Base-by-base conservation (phyloP, 2,888 invertebrate species). In the Oscheius onirici region DNA sequence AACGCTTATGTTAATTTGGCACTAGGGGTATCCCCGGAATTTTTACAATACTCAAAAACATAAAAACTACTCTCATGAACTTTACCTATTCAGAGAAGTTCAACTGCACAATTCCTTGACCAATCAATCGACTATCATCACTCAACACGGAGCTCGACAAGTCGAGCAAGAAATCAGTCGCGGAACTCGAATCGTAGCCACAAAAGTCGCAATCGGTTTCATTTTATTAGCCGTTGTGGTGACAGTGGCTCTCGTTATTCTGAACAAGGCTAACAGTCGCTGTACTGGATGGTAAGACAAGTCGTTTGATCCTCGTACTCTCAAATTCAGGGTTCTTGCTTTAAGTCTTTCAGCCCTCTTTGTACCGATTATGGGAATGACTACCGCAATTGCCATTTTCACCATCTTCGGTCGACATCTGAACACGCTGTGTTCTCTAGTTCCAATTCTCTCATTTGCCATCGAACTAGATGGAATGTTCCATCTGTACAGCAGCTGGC, bases 71-170 rank as follows among this genome's bases (percentile, higher is more conserved):
- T 6, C 3, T 13, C 26, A 5, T 54, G 8, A 40, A 28, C 15
- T 24, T 26, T 52, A 1, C 28, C 10, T 6, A 52, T 72, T 44
- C 69, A 77, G 77, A 46, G 75, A 61, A 43, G 77, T 74, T 0
- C 70, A 74, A 41, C 28, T 55, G 13, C 74, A 78, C 57, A 81
- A 81, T 24, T 60, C 74, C 10, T 26, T 72, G 15, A 43, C 34
- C 10, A 51, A 68, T 1, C 67, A 55, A 43, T 44, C 52, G n/a
- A 74, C 75, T 1, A 72, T 49, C 17, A 34, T 82, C 11, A 79
- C 74, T 1, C 65, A 77, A 17, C 79, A 82, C 41, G 77, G 78
- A 1, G 79, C 77, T 15, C 51, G 49, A 11, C 79, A 76, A 66
- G 79, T 80, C 74, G 54, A 75, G 43, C 49, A n/a, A 10, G 75